Evolutionary conservation across 2,113 vertebrate species (phyloP), one percentile per base, ranked within the genome.

Genomic region (Ophthalmotilapia sp.): DNA sequence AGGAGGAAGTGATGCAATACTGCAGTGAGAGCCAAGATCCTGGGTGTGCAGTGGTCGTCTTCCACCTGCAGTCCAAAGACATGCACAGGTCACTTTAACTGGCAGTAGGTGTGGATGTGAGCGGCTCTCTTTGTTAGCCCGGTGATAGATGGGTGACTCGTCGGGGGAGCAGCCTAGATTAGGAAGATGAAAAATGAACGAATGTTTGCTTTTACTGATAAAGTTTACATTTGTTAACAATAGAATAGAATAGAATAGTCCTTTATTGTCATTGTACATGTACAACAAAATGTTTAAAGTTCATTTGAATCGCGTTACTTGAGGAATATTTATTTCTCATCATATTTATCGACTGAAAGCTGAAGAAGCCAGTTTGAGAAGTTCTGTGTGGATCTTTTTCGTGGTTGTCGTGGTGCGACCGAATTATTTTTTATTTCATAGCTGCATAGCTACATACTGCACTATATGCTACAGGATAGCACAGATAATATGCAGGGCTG

Each of bases 401-500:
- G 9, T 47, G 33, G 40, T 33, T 58, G 65, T 45, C 40, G 1
- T 10, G 51, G 29, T 83, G 13, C 5, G 2, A 17, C 14, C 9
- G 14, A 36, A 33, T 33, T 60, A 0, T 33, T 60, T 88, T 80
- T 77, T 83, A 88, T 92, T 88, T 81, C 23, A 21, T 1, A 2
- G 79, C 31, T 80, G 83, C 75, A 58, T 15, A 3, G 29, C 60
- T 65, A 5, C 60, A 38, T 65, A 38, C 17, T 5, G 4, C 58
- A 36, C 9, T 62, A 36, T 36, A 12, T 36, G 56, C 29, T 60
- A 2, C 56, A 60, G 45, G 86, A 77, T 45, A 33, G 68, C 31
- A 15, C 21, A 21, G 87, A 88, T 33, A 51, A 81, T 89, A 86
- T 89, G 86, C 82, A 84, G 79, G 6, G 21, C 26, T 26, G 84